Conservation (phyloP, 2,113 vertebrate species). For the Cyprinodon variegatus region DNA sequence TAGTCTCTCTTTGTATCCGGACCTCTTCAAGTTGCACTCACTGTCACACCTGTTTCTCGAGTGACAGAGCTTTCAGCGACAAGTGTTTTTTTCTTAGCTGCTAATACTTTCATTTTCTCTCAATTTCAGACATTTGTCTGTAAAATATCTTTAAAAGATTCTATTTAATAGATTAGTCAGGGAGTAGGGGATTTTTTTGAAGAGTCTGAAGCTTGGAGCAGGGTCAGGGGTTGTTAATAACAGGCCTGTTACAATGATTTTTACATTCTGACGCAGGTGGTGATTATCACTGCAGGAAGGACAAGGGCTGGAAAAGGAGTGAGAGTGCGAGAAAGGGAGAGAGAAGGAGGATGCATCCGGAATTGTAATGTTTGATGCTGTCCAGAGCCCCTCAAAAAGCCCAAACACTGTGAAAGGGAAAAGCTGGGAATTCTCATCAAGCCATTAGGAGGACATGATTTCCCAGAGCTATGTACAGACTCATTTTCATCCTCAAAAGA, state of each 20-base stretch:
- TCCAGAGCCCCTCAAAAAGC: slow-evolving; percentile 30
- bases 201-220: slow-evolving; percentile 25
- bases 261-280: slow-evolving; percentile 30
- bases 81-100: slow-evolving; percentile 3
- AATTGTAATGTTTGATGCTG: slow-evolving; percentile 42
- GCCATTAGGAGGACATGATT: slow-evolving; percentile 17
- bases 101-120: slow-evolving; percentile 18
- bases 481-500: slow-evolving; percentile 8
- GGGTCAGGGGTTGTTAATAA: slow-evolving; percentile 56
- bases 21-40: slow-evolving; percentile 19
- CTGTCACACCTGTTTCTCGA: slow-evolving; percentile 35
- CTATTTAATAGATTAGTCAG: slow-evolving; percentile 16
- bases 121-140: background rate
- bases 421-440: slow-evolving; percentile 5
- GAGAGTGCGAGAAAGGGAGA: background rate
- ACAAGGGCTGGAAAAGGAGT: slow-evolving; percentile 20
- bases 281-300: slow-evolving; percentile 54
- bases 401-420: slow-evolving; percentile 15
- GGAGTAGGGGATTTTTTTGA: slow-evolving; percentile 25
- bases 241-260: slow-evolving; percentile 28
- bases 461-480: background rate
- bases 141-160: slow-evolving; percentile 19
- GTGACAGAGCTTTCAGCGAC: slow-evolving; percentile 20
- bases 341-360: slow-evolving; percentile 16
- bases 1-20: slow-evolving; percentile 14